Conservation (phyloP, 2,797 vertebrate genomes). For the Tapera naevia region DNA sequence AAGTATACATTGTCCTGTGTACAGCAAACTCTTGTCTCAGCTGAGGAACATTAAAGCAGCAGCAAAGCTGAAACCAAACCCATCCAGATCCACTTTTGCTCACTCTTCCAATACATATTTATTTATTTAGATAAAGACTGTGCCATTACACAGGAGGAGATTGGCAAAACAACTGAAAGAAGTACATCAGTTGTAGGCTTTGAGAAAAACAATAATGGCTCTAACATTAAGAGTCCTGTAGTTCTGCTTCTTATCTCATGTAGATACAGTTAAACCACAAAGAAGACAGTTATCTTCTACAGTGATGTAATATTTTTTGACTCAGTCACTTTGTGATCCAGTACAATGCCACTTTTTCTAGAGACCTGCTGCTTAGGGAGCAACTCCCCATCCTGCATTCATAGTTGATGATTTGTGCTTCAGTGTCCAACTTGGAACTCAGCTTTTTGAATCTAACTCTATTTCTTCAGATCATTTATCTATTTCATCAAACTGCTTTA, state of each 20-base stretch:
- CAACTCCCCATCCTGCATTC: not conserved
- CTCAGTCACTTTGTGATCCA: not conserved
- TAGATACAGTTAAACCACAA: not conserved
- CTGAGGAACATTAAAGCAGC: not conserved
- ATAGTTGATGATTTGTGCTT: not conserved
- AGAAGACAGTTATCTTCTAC: not conserved
- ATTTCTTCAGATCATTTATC: not conserved
- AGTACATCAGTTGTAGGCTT: not conserved
- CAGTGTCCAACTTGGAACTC: not conserved
- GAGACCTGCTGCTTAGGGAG: not conserved
- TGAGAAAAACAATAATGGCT: not conserved
- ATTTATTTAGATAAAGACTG: not conserved
- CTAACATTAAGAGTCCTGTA: not conserved
- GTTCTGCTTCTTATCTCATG: not conserved
- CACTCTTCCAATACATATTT: not conserved
- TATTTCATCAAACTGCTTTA: not conserved
- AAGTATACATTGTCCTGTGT: not conserved
- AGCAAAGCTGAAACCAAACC: not conserved
- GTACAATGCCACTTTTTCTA: not conserved
- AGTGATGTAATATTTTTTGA: not conserved
- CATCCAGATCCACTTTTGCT: not conserved
- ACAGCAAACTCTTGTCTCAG: not conserved
- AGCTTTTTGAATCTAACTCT: not conserved
- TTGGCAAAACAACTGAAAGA: not conserved
- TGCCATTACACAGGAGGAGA: not conserved